Evolutionary conservation across 2,888 invertebrate genomes (phyloP), one percentile per base, ranked within the genome.

Genomic region (Tenthredo livida): DNA sequence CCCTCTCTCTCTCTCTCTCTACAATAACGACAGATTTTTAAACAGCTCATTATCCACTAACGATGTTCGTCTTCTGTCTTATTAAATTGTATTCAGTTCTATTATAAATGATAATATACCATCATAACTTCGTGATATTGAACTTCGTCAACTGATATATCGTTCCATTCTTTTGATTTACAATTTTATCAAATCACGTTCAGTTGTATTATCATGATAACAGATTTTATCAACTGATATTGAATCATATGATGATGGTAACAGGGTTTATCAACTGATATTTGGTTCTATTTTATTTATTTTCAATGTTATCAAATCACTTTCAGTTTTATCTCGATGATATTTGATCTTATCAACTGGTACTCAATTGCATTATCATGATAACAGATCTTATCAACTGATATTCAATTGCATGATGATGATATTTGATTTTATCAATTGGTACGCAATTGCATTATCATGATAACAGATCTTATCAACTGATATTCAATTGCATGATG

Each of bases 21-120:
- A 73, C 43, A 73, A 10, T 43, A 43, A 73, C 43, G 72, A 73
- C 72, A 21, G 21, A 73, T 73, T 73, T 73, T 73, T 43, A 73
- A 2, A 6, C 29, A 33, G 6, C 43, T 73, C 72, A 40, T 73
- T 73, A 73, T 43, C 21, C 17, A 15, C 33, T 21, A 61, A 61
- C 67, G 29, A 15, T 43, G 6, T 43, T 73, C n/a, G 4, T 21
- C 6, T 37, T 70, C n/a, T 70, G 70, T 17, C 37, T 12, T 7
- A 43, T 21, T 43, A 67, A 10, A 67, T 58, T 21, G 6, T 12
- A 25, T 33, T 67, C 25, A 67, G 6, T 67, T 67, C 15, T 67
- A 15, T 17, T 33, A 21, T 21, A 58, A 2, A 9, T 58, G 58
- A 21, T n/a, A n/a, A n/a, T n/a, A 54, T 54, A 54, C 25, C 12